phyloP scores from a whole-genome alignment of 2,888 invertebrate species.

The Cephus nigrinus region DNA sequence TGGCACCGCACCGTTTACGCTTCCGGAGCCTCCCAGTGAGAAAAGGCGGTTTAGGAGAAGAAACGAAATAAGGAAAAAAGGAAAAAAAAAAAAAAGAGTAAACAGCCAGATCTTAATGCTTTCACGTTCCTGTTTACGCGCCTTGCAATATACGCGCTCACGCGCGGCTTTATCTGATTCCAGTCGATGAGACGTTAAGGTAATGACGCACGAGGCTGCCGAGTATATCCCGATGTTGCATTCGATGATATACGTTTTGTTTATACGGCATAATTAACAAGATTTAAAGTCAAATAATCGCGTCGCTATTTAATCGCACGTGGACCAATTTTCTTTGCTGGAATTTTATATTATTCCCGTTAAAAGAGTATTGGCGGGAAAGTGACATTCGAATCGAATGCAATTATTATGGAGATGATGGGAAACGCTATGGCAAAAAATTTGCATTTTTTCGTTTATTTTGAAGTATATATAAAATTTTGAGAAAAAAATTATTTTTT shows the following conservation, averaged over 20 bases:
- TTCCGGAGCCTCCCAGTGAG: neutral
- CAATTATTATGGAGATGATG: rapidly evolving
- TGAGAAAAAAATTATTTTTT: too few species aligned
- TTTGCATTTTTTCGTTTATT: too few species aligned
- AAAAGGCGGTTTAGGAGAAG: neutral
- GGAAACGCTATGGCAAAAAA: too few species aligned
- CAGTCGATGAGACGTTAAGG: neutral
- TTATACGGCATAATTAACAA: neutral
- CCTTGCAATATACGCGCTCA: neutral
- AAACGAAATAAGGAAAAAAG: neutral
- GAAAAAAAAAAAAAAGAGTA: neutral
- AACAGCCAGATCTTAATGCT: neutral
- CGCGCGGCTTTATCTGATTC: neutral
- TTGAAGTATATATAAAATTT: too few species aligned
- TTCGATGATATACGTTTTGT: neutral
- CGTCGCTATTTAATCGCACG: neutral
- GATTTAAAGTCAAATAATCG: neutral
- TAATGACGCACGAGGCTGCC: constrained; percentile 1
- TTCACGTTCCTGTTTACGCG: neutral
- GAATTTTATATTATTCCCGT: neutral
- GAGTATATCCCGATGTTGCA: neutral
- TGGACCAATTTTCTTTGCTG: neutral
- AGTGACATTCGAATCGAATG: neutral
- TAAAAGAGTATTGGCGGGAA: neutral
- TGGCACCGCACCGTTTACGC: neutral